Conservation (phyloP, 2,888 invertebrate genomes). For the Thereva unica region DNA sequence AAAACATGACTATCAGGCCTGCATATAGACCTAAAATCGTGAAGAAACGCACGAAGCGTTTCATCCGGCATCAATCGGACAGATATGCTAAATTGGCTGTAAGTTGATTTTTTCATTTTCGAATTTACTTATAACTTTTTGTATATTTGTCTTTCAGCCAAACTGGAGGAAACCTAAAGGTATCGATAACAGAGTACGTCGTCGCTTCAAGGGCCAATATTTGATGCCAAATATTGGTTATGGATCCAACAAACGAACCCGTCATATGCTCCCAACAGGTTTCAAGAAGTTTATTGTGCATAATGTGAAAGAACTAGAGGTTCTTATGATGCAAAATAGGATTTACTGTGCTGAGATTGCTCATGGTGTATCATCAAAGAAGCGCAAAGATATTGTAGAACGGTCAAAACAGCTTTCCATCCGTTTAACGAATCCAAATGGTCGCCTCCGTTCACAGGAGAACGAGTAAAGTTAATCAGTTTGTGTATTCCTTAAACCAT, state of each 20-base stretch:
- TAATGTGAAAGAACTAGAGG: conserved; percentile 92
- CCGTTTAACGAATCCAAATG: conserved; percentile 93
- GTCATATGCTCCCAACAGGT: conserved; percentile 96
- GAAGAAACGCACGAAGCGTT: conserved; percentile 98
- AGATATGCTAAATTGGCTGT: conserved; percentile 95
- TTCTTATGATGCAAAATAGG: conserved; percentile 98
- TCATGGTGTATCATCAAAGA: conserved; percentile 96
- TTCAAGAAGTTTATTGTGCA: conserved; percentile 94
- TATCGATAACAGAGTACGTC: conserved; percentile 99
- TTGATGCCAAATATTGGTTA: conserved; percentile 99
- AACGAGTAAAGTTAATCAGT: conserved; percentile 76
- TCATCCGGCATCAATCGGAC: conserved; percentile 98
- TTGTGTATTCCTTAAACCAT: no score
- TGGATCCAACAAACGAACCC: conserved; percentile 91
- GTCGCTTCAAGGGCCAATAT: conserved; percentile 98
- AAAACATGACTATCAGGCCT: conserved; percentile 87
- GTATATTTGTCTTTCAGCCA: conserved; percentile 62
- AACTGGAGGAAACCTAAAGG: conserved; percentile 99
- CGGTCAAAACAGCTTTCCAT: conserved; percentile 95
- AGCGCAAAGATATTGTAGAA: conserved; percentile 94
- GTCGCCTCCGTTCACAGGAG: conserved; percentile 96
- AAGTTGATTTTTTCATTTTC: conserved; percentile 48
- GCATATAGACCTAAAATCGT: conserved; percentile 87
- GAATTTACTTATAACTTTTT: neutral
- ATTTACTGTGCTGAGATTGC: conserved; percentile 98